Base-by-base conservation (phyloP, 2,113 vertebrate species). In the Oplegnathus fasciatus region DNA sequence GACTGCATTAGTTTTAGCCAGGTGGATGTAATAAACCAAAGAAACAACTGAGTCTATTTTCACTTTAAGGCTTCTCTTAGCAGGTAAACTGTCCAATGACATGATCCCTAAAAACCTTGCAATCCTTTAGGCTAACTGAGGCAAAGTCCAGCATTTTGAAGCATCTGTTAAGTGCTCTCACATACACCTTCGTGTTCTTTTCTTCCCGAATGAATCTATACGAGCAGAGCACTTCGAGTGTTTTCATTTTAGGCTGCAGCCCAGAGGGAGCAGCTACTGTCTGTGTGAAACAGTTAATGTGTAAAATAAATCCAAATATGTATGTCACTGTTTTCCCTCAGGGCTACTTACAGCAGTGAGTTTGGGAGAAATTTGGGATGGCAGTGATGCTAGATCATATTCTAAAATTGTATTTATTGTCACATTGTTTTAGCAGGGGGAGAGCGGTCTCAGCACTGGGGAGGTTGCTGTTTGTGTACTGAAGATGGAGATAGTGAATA, bases 231-330 rank as follows among this genome's bases (percentile, higher is more conserved):
- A 34, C 74, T 68, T 70, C 40, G 9, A 58, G 34, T 40, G 73
- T 75, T 88, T 78, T 85, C 80, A 88, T 91, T 85, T 74, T 10
- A 1, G 81, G 73, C 57, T 55, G 9, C 30, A 52, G 84, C 75
- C 72, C 72, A 0, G 28, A 65, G 85, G 68, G 71, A 86, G 82
- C 74, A 79, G 74, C 88, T 85, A 22, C 62, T 73, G 52, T 85
- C 68, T 77, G 42, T 32, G 58, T 64, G 58, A 85, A 82, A 87
- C 28, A 32, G 42, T 78, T 87, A 80, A 84, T 80, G 70, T 85
- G 74, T 83, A 61, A 77, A 89, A 87, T 90, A 91, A 91, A 90
- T 89, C 75, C 80, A 84, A 80, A 89, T 84, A 75, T 88, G 64
- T 86, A 22, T 75, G 71, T 91, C 84, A 75, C 32, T 2, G 57